Base-by-base conservation (phyloP, 2,113 vertebrate species). In the Mesembrinibis cayennensis region DNA sequence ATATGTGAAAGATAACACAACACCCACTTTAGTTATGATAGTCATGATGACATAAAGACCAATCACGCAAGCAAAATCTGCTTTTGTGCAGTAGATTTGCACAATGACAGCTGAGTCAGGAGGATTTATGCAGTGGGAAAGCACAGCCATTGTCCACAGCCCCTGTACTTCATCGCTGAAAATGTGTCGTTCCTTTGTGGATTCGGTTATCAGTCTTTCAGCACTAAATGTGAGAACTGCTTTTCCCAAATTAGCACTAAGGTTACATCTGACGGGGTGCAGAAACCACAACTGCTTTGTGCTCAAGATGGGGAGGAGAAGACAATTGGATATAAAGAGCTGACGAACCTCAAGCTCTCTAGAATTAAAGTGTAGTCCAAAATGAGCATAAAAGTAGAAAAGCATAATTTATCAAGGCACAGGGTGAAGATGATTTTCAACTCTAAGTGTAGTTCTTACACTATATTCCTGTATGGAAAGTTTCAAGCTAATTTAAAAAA, bases 121-220 rank as follows among this genome's bases (percentile, higher is more conserved):
- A 95, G 94, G 95, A 97, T 98, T 97, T 97, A 96, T 95, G 91
- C 96, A 97, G 89, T 96, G 95, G 97, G 92, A 98, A 97, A 98
- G 81, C 2, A 19, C 34, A 94, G 82, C 92, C 95, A 96, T 95
- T 97, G 97, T 97, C 97, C 90, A 20, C 74, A 90, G 94, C 30
- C 65, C 96, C 87, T 97, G 93, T 92, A 79, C 90, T 97, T 96
- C 86, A 83, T 92, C 10, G 79, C 90, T 93, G 93, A 85, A 97
- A 97, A 94, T 71, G 95, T 94, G 96, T 72, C 90, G 61, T 92
- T 97, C 94, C 69, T 69, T 92, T 95, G 92, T 96, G 93, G 95
- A 96, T 97, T 97, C 4, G 2, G 91, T 97, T 98, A 95, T 96
- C 97, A 94, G 96, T 94, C 96, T 98, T 97, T 98, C 97, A 97